Evolutionary conservation across 2,113 vertebrate genomes (phyloP).

Genomic region (Athene cunicularia): DNA sequence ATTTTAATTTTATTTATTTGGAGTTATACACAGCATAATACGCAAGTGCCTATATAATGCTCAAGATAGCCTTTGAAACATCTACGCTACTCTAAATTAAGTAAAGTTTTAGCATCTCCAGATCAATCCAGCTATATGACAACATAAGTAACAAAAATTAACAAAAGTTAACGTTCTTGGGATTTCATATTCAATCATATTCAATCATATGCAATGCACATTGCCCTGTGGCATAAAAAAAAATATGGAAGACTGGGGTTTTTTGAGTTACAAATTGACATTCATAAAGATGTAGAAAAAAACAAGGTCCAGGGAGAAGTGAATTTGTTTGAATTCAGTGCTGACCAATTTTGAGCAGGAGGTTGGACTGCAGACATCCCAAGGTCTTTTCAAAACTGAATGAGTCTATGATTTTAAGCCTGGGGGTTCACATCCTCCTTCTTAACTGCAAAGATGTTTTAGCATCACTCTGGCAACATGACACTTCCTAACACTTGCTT

Average conservation of each 20-base stretch:
- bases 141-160: background rate
- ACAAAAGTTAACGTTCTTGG: background rate
- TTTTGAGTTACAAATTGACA: background rate
- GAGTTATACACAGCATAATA: background rate
- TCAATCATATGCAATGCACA: background rate
- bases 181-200: background rate
- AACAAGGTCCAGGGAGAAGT: background rate
- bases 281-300: background rate
- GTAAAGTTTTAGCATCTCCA: background rate
- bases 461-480: background rate
- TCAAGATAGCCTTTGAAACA: background rate
- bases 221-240: background rate
- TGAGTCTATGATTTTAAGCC: background rate
- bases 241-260: background rate
- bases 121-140: background rate
- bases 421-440: background rate
- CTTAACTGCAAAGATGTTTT: background rate
- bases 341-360: background rate
- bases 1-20: background rate
- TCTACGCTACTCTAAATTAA: background rate
- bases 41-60: background rate
- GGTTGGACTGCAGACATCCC: background rate
- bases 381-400: background rate
- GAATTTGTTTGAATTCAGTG: background rate
- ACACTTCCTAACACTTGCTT: background rate